phyloP scores from a whole-genome alignment of 2,888 invertebrate species.

The Silvanus unidentatus region DNA sequence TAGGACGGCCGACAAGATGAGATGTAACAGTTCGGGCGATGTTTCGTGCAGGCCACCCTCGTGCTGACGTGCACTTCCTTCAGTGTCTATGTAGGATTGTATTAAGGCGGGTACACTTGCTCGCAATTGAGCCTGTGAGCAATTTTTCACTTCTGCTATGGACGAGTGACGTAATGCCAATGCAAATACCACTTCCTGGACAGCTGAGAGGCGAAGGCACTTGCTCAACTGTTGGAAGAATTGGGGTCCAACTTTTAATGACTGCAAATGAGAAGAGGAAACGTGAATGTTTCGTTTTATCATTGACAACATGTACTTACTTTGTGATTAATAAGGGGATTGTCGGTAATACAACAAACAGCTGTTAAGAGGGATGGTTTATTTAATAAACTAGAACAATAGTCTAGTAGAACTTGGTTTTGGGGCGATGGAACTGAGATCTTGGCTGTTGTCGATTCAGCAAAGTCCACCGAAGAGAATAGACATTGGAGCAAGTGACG shows the following conservation, averaged over 20 bases:
- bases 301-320: conserved; percentile 43
- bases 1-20: conserved; percentile 61
- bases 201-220: conserved; percentile 76
- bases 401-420: conserved; percentile 71
- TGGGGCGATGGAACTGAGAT: conserved; percentile 55
- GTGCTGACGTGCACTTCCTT: conserved; percentile 61
- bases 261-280: conserved; percentile 49
- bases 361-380: conserved; percentile 84
- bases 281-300: neutral
- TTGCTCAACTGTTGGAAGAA: conserved; percentile 80
- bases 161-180: conserved; percentile 77
- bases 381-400: conserved; percentile 71
- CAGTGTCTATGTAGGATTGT: conserved; percentile 79
- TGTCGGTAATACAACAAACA: conserved; percentile 83
- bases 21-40: conserved; percentile 82
- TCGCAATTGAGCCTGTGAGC: conserved; percentile 74
- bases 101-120: conserved; percentile 79
- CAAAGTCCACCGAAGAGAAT: conserved; percentile 84
- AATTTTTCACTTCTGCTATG: conserved; percentile 65
- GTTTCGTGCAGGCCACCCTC: conserved; percentile 86
- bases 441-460: conserved; percentile 51
- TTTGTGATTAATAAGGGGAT: conserved; percentile 70
- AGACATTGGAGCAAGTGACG: conserved; percentile 93
- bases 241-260: conserved; percentile 70
- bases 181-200: conserved; percentile 88